These are phyloP conservation scores for Oncopodura yosiiana DNA, from an alignment of 1,140 invertebrate genomes.

Conservation along the genomic window DNA sequence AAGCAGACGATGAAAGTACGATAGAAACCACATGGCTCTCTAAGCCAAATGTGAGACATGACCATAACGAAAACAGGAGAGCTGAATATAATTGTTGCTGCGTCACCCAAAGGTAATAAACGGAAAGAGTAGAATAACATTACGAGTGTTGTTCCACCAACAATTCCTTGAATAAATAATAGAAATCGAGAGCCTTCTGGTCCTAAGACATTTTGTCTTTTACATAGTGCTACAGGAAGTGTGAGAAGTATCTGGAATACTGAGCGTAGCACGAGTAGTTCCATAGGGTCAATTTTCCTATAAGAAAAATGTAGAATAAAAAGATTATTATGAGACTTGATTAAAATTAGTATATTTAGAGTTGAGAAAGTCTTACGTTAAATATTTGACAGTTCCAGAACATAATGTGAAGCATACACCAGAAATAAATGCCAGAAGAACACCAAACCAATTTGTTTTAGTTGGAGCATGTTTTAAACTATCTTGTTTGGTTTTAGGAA, in stretches of 20 bases:
- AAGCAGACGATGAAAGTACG: slow-evolving; percentile 45
- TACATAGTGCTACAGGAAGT: slow-evolving; percentile 37
- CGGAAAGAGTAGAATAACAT: slow-evolving; percentile 47
- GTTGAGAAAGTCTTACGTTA: too few species aligned
- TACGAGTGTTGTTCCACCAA: slow-evolving; percentile 45
- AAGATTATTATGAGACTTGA: too few species aligned
- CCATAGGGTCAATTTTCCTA: slow-evolving; percentile 44
- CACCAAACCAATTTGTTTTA: slow-evolving; percentile 41
- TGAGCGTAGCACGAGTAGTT: slow-evolving; percentile 42
- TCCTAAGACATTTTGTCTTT: slow-evolving; percentile 40
- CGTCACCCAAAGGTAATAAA: slow-evolving; percentile 48
- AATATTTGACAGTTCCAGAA: slow-evolving; percentile 44
- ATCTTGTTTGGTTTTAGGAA: slow-evolving; percentile 25
- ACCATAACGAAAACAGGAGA: slow-evolving; percentile 49
- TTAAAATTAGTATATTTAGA: too few species aligned
- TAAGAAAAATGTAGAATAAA: too few species aligned
- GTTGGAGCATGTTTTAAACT: slow-evolving; percentile 23
- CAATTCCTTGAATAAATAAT: slow-evolving; percentile 43
- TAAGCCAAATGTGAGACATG: slow-evolving; percentile 47
- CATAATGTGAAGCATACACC: slow-evolving; percentile 47
- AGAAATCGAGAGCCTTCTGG: slow-evolving; percentile 42
- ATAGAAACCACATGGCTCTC: slow-evolving; percentile 48
- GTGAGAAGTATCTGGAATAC: slow-evolving; percentile 40
- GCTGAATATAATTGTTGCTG: slow-evolving; percentile 50
- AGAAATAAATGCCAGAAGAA: slow-evolving; percentile 45